Percentiles rank a stretch among this genome's conserved stretches.
These are phyloP conservation scores for Leistus spinibarbis DNA, from an alignment of 2,888 invertebrate genomes.

Conservation along the genomic window DNA sequence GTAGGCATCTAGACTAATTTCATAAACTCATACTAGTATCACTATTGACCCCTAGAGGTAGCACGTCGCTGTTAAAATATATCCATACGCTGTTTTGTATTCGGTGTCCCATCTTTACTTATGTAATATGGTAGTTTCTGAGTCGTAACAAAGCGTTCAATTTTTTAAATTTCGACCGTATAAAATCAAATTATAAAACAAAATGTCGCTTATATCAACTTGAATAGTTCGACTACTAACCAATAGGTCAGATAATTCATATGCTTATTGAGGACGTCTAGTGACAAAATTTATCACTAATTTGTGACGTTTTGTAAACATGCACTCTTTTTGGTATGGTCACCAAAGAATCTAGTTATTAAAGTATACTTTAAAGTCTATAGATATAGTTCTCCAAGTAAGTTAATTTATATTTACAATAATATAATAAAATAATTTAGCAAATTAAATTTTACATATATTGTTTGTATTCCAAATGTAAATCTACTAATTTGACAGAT, in stretches of 20 bases:
- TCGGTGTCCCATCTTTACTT: no score
- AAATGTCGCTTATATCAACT: neutral
- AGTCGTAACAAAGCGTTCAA: no score
- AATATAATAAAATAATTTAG: neutral
- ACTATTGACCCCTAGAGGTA: no score
- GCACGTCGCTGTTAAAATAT: no score
- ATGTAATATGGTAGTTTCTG: no score
- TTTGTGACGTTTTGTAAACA: neutral
- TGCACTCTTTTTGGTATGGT: slow-evolving; percentile 32
- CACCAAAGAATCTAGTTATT: slow-evolving; percentile 20
- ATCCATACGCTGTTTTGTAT: no score
- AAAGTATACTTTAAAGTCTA: slow-evolving; percentile 4
- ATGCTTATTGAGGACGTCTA: neutral
- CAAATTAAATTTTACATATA: neutral
- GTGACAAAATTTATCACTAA: neutral
- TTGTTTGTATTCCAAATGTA: neutral
- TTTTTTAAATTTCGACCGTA: no score
- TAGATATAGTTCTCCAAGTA: slow-evolving; percentile 4
- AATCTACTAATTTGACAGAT: slow-evolving; percentile 3
- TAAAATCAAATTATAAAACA: no score
- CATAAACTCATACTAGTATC: no score
- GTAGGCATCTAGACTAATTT: no score
- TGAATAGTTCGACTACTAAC: neutral
- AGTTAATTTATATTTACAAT: slow-evolving; percentile 11
- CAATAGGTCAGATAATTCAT: neutral